These are phyloP conservation scores for Vollenhovia emeryi DNA, from an alignment of 1,140 invertebrate species.

Conservation along the genomic window DNA sequence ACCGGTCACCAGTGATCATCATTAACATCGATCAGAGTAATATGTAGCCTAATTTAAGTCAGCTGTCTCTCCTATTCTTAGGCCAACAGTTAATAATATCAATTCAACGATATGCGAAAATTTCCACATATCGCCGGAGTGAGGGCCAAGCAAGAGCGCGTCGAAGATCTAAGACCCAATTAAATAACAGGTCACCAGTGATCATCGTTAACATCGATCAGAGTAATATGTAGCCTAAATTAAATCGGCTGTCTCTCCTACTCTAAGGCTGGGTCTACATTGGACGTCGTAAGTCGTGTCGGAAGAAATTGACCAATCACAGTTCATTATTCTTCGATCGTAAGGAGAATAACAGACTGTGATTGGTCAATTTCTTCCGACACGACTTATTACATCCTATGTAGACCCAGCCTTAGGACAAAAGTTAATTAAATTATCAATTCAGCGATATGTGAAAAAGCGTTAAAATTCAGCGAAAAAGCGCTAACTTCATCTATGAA, in stretches of 20 bases:
- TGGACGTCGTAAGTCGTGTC: too few relatives aligned
- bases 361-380: too few relatives aligned
- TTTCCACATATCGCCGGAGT: too few relatives aligned
- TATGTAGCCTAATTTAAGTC: neutral
- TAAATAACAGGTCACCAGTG: neutral
- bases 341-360: too few relatives aligned
- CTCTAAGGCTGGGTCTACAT: too few relatives aligned
- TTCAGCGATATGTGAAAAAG: neutral
- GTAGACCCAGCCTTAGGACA: too few relatives aligned
- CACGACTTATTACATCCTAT: too few relatives aligned
- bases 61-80: neutral
- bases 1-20: neutral
- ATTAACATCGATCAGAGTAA: conserved; percentile 20
- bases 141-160: neutral
- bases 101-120: neutral
- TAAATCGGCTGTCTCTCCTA: neutral
- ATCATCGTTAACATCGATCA: conserved; percentile 13
- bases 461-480: too few relatives aligned
- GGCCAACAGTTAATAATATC: neutral
- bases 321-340: too few relatives aligned
- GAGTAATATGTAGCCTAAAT: conserved; percentile 10
- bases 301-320: too few relatives aligned
- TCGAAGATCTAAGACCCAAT: neutral
- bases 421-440: neutral
- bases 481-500: too few relatives aligned